Evolutionary conservation across 2,113 vertebrate species (phyloP), one percentile per base, ranked within the genome.

Genomic region (Cyanistes caeruleus): DNA sequence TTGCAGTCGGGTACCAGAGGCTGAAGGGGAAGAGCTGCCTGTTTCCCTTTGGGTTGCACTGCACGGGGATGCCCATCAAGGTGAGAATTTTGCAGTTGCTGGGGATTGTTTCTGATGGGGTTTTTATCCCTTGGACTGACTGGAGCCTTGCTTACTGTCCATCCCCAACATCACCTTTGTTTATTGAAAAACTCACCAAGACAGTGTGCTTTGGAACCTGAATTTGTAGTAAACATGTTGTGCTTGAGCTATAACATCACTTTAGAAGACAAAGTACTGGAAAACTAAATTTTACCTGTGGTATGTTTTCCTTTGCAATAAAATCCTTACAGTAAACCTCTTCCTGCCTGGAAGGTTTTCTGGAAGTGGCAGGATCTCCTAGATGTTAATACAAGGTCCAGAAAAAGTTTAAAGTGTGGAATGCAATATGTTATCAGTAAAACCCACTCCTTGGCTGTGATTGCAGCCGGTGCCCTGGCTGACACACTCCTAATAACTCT

Each of bases 11-110:
- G 22, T 99, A 98, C 95, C 99, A 99, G 97, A 98, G 98, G 80
- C 82, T 99, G 78, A 99, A 99, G 97, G 99, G 99, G 65, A 99
- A 98, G 96, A 97, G 27, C 37, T 99, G 99, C 85, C 97, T 99
- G 56, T 99, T 99, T 87, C 99, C 99, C 1, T 99, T 99, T 48
- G 99, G 99, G 21, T 97, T 99, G 11, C 99, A 99, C 96, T 99
- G 99, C 95, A 99, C 99, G 46, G 99, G 99, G 83, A 99, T 99
- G 99, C 99, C 99, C 17, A 99, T 99, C 96, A 99, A 99, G 98
- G 99, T 99, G 94, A 97, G 98, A 83, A 15, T 35, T 63, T 5
- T 69, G 31, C 43, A 12, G 3, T 33, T 63, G 22, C 64, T 76
- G 31, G 43, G 70, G 25, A 13, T 19, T 48, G 43, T 77, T 81